Evolutionary conservation across 2,888 invertebrate genomes (phyloP), one percentile per base, ranked within the genome.

Genomic region (Lordiphosa fenestrarum): DNA sequence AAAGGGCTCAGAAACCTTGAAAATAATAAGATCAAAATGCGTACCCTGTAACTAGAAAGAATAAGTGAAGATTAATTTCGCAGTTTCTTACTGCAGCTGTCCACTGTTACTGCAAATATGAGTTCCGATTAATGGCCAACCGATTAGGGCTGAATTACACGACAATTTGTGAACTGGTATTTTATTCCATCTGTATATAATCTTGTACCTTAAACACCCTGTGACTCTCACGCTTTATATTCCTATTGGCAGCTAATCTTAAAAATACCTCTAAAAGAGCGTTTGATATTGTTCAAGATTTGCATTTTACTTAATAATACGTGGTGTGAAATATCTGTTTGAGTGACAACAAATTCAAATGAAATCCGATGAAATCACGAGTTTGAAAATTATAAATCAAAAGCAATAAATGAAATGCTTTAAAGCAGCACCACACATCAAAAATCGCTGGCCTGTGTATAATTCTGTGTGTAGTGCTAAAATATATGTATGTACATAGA

Each of bases 211-310:
- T 12, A 15, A 25, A 53, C 71, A 63, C 73, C 71, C 73, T 71
- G 66, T 66, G 48, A 13, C 12, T 57, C 58, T 65, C 69, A 77
- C 74, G 61, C 65, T 77, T 60, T 54, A 66, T 60, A 72, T 68
- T 71, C 59, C 58, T 69, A 54, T 73, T 70, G 66, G 63, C 66
- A 63, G 66, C 73, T 70, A 64, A 62, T 78, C 61, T 75, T 66
- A 66, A 82, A 62, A 76, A 71, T 81, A 66, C 60, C 62, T 54
- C 56, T 77, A 53, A 77, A 69, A 74, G 78, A 77, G 63, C 64
- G 81, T 71, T 72, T 60, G 48, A 56, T 71, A 71, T 69, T 67
- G 69, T 65, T 82, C 68, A 75, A 68, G 56, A 72, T 76, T 82
- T 72, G 44, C 44, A 42, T 47, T 48, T 54, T 54, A 63, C 48